Evolutionary conservation across 2,797 vertebrate species (phyloP).

Genomic region (Botia almorhae): DNA sequence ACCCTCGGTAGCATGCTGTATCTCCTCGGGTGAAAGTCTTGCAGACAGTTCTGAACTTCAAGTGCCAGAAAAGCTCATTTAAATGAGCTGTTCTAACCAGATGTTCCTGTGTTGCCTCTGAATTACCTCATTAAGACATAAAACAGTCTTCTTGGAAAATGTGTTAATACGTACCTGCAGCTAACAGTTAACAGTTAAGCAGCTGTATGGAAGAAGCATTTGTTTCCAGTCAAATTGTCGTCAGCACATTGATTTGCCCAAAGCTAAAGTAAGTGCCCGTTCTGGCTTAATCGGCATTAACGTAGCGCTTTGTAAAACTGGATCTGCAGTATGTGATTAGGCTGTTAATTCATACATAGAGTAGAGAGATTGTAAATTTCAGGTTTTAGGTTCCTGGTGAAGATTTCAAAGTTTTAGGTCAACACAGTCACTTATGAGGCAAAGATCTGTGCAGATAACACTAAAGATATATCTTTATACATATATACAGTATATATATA

Average conservation of each 20-base stretch:
- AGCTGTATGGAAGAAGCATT: not conserved
- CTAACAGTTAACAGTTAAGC: not conserved
- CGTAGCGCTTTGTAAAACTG: slow-evolving; percentile 21
- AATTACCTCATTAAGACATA: not conserved
- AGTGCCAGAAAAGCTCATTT: not conserved
- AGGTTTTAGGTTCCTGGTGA: not conserved
- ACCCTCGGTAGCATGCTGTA: slow-evolving; percentile 35
- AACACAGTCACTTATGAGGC: not conserved
- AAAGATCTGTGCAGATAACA: not conserved
- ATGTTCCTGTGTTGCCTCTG: not conserved
- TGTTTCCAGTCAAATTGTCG: not conserved
- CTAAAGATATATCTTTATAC: not conserved
- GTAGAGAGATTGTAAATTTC: not conserved
- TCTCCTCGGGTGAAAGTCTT: not conserved
- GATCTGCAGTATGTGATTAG: slow-evolving; percentile 37
- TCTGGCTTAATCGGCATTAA: not conserved
- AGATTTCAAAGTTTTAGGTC: not conserved
- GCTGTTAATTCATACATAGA: not conserved
- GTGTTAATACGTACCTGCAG: not conserved
- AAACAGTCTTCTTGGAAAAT: not conserved
- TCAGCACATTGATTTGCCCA: not conserved
- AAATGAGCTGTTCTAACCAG: not conserved
- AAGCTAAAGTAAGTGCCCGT: not conserved
- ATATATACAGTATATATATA: no score
- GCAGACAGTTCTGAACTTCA: not conserved